Evolutionary conservation across 2,888 invertebrate genomes (phyloP), one percentile per base, ranked within the genome.

Genomic region (Unio delphinus): DNA sequence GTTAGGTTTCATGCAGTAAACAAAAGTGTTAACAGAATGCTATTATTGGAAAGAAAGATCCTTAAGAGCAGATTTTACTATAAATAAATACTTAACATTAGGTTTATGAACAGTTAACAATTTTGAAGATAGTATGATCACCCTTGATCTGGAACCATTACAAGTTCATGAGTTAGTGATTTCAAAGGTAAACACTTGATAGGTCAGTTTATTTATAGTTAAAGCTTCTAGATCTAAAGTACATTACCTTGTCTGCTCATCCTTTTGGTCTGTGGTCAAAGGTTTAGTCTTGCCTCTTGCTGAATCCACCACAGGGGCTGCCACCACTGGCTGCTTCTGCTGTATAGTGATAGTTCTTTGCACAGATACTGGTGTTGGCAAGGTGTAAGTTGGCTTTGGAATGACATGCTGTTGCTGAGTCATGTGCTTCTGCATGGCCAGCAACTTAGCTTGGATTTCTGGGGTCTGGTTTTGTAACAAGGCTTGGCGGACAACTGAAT

Each of bases 391-490:
- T 15, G 74, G 64, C 18, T 65, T 72, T 15, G 68, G 15, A n/a
- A 68, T 70, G n/a, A 74, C 69, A 34, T 74, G 71, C 54, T 78
- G 81, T 67, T 83, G 82, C 64, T 81, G 81, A 63, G 82, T 83
- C 72, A 88, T 85, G 78, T 88, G 95, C 65, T 95, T 93, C 90
- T 96, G 96, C 83, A 96, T 92, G 83, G 95, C 95, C 60, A 96
- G 91, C 64, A 97, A 91, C 88, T 97, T 97, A 86, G 97, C 96
- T 89, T 96, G 96, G 78, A 97, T 95, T 90, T 96, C 96, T 0
- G 96, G 96, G 89, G 95, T 95, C 34, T 96, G 92, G 89, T 96
- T 96, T 86, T 96, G 96, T 90, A 95, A 95, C 73, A 97, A 91
- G n/a, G 96, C 96, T 89, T 95, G 96, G 90, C 95, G 94, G 83